Evolutionary conservation across 1,140 invertebrate genomes (phyloP).

Genomic region (Bombus affinis): DNA sequence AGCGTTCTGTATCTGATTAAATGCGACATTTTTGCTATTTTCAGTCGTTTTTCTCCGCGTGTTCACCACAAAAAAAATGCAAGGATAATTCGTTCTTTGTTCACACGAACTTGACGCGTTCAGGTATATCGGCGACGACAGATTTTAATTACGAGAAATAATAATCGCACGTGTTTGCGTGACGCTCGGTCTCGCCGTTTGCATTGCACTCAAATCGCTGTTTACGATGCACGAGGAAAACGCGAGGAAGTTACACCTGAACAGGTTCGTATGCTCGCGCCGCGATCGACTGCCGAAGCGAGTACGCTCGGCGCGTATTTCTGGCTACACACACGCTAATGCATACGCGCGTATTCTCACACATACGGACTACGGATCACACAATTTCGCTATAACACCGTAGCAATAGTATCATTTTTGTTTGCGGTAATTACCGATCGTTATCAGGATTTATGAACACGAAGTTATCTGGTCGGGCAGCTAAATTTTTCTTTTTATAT

Average conservation of each 20-base stretch:
- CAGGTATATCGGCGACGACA: background rate
- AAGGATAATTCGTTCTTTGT: background rate
- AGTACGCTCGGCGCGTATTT: constrained; percentile 56
- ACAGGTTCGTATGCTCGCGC: constrained; percentile 46
- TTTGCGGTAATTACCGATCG: background rate
- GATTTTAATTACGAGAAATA: background rate
- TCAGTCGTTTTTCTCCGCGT: too few species aligned
- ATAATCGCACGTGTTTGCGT: background rate
- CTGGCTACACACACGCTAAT: constrained; percentile 38
- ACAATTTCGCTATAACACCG: background rate
- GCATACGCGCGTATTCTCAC: background rate
- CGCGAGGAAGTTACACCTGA: constrained; percentile 40
- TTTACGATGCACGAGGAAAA: constrained; percentile 2
- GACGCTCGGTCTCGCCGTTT: background rate
- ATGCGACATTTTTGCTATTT: background rate
- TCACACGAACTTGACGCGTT: background rate
- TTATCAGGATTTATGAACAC: background rate
- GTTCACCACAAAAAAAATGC: too few species aligned
- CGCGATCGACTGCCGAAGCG: constrained; percentile 60
- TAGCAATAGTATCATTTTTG: background rate
- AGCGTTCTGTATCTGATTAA: background rate
- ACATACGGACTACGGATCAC: background rate
- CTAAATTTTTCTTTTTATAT: background rate
- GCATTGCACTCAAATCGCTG: background rate
- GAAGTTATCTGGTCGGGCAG: background rate